Base-by-base conservation (phyloP, 2,888 invertebrate species). In the Mesoligia furuncula region DNA sequence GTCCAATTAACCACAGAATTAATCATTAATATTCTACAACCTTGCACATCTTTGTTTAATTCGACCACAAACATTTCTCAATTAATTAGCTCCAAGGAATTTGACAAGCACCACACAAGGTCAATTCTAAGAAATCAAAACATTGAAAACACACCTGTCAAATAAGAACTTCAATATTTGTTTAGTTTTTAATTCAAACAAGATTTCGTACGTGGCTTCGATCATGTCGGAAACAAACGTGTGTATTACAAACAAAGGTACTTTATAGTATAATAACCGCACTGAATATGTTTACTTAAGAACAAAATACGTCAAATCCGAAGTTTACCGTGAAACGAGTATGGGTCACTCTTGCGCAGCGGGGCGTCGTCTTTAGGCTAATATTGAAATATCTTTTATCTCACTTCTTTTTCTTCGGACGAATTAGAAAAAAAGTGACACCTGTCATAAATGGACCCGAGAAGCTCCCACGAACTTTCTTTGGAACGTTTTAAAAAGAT, bases 361-460 rank as follows among this genome's bases (percentile, higher is more conserved):
- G 92, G 95, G 95, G 89, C 76, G 92, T 90, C 92, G 82, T 81
- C 89, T 92, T 92, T 89, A 92, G 89, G 87, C 91, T 90, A 92
- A 92, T 94, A 95, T 94, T 94, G 94, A 94, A 94, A 93, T 93
- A 93, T 94, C 92, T 93, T 92, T 92, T 93, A 92, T 93, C 92
- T 92, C 88, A 73, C 84, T 89, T 89, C 89, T 86, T 89, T 92
- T 92, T 92, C 90, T 89, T 85, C 85, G 78, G 87, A 73, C 75
- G 84, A 87, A 86, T 92, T 90, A 90, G 87, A 87, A 92, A 94
- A 61, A 93, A 94, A 91, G 80, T 94, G 94, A 95, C 94, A 94
- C 94, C 94, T 95, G 95, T 94, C 95, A 95, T 88, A 92, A 90
- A 90, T 88, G 90, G 85, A 89, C 88, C 88, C 75, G 87, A 84